A percentile compares a stretch with the other conserved stretches of the same genome.
phyloP scores from a whole-genome alignment of 1,140 invertebrate genomes.

The Atta colombica region DNA sequence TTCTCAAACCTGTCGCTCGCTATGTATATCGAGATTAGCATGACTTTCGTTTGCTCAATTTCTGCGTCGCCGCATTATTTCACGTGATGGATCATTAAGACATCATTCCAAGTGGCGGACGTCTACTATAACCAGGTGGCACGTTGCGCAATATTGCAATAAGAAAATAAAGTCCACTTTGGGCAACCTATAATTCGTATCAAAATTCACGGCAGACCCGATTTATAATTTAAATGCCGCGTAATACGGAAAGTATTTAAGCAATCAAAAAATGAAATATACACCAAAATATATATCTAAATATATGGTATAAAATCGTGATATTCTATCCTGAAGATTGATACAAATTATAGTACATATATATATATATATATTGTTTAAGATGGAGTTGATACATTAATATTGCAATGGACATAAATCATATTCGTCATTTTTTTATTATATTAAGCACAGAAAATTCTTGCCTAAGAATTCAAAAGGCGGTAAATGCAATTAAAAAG shows the following conservation, averaged over 20 bases:
- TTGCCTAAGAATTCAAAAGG: not conserved
- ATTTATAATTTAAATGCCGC: not conserved
- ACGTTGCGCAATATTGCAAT: conserved; percentile 23
- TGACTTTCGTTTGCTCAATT: conserved; percentile 23
- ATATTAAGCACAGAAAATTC: not conserved
- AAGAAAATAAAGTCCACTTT: not conserved
- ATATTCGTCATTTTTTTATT: not conserved
- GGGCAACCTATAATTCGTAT: conserved; percentile 5
- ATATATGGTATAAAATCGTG: not conserved
- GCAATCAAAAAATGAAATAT: not conserved
- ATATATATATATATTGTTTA: too few relatives aligned
- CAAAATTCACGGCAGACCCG: not conserved
- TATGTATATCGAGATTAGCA: conserved; percentile 26
- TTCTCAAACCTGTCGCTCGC: conserved; percentile 10
- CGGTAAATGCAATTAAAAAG: not conserved
- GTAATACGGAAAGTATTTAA: not conserved
- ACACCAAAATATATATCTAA: not conserved
- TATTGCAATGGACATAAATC: not conserved
- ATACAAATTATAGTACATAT: not conserved
- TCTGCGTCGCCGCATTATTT: conserved; percentile 22
- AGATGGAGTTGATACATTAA: not conserved
- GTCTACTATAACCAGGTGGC: not conserved
- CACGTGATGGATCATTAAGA: conserved; percentile 29
- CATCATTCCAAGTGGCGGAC: not conserved
- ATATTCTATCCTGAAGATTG: not conserved